phyloP scores from a whole-genome alignment of 2,797 vertebrate species.

The Tinamus major region DNA sequence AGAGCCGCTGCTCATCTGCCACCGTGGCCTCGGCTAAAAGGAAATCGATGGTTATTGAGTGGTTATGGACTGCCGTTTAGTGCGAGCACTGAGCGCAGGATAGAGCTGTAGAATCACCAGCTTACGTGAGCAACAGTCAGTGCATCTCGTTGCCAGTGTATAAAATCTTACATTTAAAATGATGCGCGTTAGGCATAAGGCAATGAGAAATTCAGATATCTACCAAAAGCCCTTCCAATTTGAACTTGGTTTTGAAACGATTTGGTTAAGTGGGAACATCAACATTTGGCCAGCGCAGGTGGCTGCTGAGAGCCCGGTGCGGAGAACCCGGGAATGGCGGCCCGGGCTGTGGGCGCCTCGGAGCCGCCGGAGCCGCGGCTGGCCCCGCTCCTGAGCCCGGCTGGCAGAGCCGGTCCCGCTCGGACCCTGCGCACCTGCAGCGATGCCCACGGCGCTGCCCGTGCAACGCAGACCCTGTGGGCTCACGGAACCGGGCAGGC shows the following conservation, averaged over 20 bases:
- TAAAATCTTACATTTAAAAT: neutral
- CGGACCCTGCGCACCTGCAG: too few species aligned
- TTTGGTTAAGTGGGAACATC: neutral
- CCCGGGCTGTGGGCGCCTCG: too few species aligned
- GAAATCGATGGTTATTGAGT: accelerated
- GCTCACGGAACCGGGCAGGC: neutral
- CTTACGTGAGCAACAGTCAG: neutral
- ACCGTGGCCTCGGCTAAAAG: neutral
- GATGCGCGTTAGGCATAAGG: neutral
- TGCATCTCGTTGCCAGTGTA: neutral
- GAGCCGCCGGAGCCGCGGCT: too few species aligned
- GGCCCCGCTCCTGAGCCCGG: too few species aligned
- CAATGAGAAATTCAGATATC: neutral
- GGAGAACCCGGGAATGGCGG: too few species aligned
- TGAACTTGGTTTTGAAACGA: neutral
- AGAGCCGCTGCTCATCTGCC: neutral
- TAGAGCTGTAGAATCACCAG: neutral
- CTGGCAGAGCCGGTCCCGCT: too few species aligned
- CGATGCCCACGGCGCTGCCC: neutral
- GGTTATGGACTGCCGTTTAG: neutral
- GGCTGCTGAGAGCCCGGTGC: too few species aligned
- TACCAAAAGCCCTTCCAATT: neutral
- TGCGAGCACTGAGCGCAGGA: neutral
- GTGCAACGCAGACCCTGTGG: neutral
- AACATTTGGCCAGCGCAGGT: too few species aligned